Evolutionary conservation across 64 coral and sea anemone genomes (phyloP), one percentile per base, ranked within the genome.

Genomic region (Porites australiensis): DNA sequence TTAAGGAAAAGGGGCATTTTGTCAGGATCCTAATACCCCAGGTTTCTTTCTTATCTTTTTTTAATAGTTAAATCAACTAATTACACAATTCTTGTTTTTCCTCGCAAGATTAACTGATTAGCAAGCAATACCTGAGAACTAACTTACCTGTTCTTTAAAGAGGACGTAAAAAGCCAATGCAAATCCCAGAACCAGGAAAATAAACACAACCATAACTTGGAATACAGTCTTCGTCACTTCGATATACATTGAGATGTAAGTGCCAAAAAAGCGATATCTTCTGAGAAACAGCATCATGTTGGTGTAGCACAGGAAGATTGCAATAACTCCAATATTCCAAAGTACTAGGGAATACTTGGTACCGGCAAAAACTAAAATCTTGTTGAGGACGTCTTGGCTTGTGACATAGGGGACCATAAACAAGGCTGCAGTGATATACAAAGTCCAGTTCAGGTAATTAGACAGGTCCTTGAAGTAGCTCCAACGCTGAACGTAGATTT

Each of bases 181-280:
- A 19, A 88, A 92, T 3, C 83, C 94, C 5, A 69, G 15, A 15
- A 92, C 43, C 15, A 92, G 55, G 68, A 88, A 82, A 60, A 88
- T 1, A 15, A 92, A 92, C 47, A 96, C 85, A 4, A 23, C 49
- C 84, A 95, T 88, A 50, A 95, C 94, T 76, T 64, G 74, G 18
- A 95, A 37, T 46, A 95, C 68, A 19, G 88, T 95, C 14, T 90
- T 90, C 50, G 87, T 51, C n/a, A 96, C 94, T 74, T 92, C 94
- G 18, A 92, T 6, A 89, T 92, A 96, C 94, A 96, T 96, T 8
- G 94, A 68, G 22, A 96, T 91, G 57, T 96, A 96, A 12, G 91
- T 74, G 2, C 94, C 94, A 48, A 92, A 88, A 50, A 90, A 5
- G 13, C 66, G 49, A 19, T 80, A 96, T 53, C 94, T 87, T 68